Evolutionary conservation across 2,113 vertebrate genomes (phyloP).

Genomic region (Haliaeetus leucogaster): DNA sequence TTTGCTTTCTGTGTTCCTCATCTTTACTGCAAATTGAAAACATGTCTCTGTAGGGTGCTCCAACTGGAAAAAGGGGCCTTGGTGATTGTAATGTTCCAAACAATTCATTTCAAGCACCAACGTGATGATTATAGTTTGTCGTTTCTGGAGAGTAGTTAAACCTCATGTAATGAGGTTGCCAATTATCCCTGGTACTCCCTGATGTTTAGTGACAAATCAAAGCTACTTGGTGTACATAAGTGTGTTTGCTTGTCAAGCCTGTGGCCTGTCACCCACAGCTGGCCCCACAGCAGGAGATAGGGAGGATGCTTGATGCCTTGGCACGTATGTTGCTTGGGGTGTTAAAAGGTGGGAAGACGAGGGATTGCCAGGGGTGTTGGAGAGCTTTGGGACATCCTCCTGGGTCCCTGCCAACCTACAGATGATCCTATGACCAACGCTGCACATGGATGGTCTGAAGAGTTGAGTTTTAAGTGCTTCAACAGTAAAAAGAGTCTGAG

Average conservation of each 20-base stretch:
- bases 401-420: background rate
- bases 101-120: slow-evolving; percentile 67
- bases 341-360: background rate
- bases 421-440: rapidly evolving
- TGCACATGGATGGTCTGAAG: background rate
- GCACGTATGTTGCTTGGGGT: background rate
- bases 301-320: background rate
- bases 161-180: slow-evolving; percentile 63
- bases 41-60: slow-evolving; percentile 58
- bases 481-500: background rate
- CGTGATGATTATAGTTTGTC: slow-evolving; percentile 58
- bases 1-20: slow-evolving; percentile 52
- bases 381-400: background rate
- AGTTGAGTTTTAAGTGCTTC: background rate
- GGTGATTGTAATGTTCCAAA: slow-evolving; percentile 58
- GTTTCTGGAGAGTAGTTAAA: slow-evolving; percentile 66
- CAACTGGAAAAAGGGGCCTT: slow-evolving; percentile 53
- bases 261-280: background rate
- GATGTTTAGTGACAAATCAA: slow-evolving; percentile 62
- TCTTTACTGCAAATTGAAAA: slow-evolving; percentile 70
- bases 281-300: background rate
- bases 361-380: background rate
- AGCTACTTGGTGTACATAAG: slow-evolving; percentile 40
- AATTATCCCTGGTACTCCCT: slow-evolving; percentile 47
- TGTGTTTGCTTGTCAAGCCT: background rate